Base-by-base conservation (phyloP, 2,797 vertebrate species). In the Adelosebastes latens region DNA sequence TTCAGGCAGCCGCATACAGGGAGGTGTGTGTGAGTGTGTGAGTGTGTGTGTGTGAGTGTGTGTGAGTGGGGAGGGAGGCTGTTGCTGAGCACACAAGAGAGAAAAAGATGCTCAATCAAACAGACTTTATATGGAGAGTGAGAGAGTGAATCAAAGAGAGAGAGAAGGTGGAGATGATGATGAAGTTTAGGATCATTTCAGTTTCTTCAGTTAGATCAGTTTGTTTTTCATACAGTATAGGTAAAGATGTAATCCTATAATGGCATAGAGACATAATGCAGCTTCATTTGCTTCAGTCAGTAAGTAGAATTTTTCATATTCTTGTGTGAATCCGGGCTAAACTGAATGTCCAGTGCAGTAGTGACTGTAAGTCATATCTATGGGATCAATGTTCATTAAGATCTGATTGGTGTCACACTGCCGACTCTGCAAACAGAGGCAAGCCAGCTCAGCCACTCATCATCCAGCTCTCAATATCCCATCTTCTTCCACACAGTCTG, bases 91-190 rank as follows among this genome's bases (percentile, higher is more conserved):
- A 59, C 82, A 91, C 86, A 87, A 83, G 85, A 92, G 94, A 91
- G 89, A 73, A 94, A 92, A 93, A 92, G 88, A 90, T 89, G 87
- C 87, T 94, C 92, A 89, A 90, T 95, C 94, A 95, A 92, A 85
- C 49, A 67, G 90, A 88, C 90, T 90, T 90, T 79, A 86, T 87
- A 74, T 70, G 49, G 82, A 73, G 84, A 62, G 87, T 67, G 84
- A 86, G 83, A 59, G 82, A 90, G 88, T 13, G 53, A 75, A 58
- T 58, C 58, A 77, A 68, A 82, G 80, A 67, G 55, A 66, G 42
- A 75, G 56, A 24, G 72, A 20, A 63, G 67, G 20, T 46, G 14
- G 79, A 67, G 76, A 80, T 64, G 66, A 56, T 62, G 81, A 67
- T 70, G 62, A 62, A 52, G 34, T 52, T 58, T 12, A 12, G 58